Base-by-base conservation (phyloP, 2,113 vertebrate genomes). In the Pelobates fuscus region DNA sequence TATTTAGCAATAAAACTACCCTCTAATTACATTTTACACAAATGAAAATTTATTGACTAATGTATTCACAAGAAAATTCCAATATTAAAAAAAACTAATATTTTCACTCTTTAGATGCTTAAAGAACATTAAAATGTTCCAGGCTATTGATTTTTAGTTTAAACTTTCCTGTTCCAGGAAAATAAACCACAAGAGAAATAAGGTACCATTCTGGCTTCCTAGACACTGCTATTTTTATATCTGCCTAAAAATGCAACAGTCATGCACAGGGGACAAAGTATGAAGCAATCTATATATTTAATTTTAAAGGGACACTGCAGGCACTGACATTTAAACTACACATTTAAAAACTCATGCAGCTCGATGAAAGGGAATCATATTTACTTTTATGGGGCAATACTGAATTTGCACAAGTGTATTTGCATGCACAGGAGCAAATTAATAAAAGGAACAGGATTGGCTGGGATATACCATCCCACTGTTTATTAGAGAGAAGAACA, bases 121-220 rank as follows among this genome's bases (percentile, higher is more conserved):
- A 14, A 2, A 1, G 15, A 49, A 49, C 10, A 14, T 14, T 15
- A 49, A 37, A 37, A 37, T 37, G 8, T 17, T 49, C 15, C 44
- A 49, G 15, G 14, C 15, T 61, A 29, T 61, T 61, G 59, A 61
- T 30, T 61, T 61, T 29, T 27, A 6, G 30, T 2, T 3, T 49
- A 14, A 49, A 3, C 10, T 14, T 12, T 41, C 23, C 32, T 2
- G n/a, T 41, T 64, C n/a, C 27, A 61, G 27, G 26, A 30, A 61
- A 15, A 32, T 15, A 30, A 64, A 30, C 61, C 61, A 43, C 20
- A 41, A 43, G 61, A 64, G 61, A 24, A 41, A 37, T 41, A 37
- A 64, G 61, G 25, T 30, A 29, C 20, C 29, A 62, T 2, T 6
- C 30, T 64, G 61, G 23, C 63, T 25, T 44, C 37, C 41, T 66